Base-by-base conservation (phyloP, 53 echinoderm and acorn worm genomes). In the Glandiceps talaboti region DNA sequence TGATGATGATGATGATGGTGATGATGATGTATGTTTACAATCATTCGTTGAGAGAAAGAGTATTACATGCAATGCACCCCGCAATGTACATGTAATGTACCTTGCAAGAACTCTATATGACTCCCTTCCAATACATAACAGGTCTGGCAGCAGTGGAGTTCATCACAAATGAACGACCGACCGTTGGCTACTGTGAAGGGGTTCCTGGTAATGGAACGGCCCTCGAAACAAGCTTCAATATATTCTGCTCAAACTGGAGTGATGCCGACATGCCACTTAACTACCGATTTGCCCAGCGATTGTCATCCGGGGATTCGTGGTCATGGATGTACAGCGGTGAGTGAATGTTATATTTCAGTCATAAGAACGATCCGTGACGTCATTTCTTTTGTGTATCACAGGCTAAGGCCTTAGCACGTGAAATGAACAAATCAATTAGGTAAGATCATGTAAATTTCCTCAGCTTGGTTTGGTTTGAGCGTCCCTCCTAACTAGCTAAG, bases 201-300 rank as follows among this genome's bases (percentile, higher is more conserved):
- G 76, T 85, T 1, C 94, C 94, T 0, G 80, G 74, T 26, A 91
- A 87, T 33, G 94, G 94, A 20, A 90, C 91, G 0, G 94, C 91
- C 20, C 83, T 91, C 0, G 94, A 89, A 31, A 94, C 94, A 14
- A 90, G 91, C 64, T 94, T 94, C 80, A 91, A 91, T 74, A 85
- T 94, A 33, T 85, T 86, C 33, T 94, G 94, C 76, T 75, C 74
- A 27, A 91, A 94, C 33, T 94, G 89, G 91, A 31, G 73, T 0
- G 94, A 94, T 76, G 85, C 91, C 25, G 94, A 94, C 78, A 91
- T 94, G 81, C 94, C 94, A 26, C 94, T 94, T 14, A 89, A 89
- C 73, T 94, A 91, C 74, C 86, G 91, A 31, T 94, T 81, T 30
- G 91, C 94, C 28, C 89, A 91, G 74, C 77, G 94, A 28, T 85